Conservation (phyloP, 2,113 vertebrate genomes). For the Spermophilus dauricus region DNA sequence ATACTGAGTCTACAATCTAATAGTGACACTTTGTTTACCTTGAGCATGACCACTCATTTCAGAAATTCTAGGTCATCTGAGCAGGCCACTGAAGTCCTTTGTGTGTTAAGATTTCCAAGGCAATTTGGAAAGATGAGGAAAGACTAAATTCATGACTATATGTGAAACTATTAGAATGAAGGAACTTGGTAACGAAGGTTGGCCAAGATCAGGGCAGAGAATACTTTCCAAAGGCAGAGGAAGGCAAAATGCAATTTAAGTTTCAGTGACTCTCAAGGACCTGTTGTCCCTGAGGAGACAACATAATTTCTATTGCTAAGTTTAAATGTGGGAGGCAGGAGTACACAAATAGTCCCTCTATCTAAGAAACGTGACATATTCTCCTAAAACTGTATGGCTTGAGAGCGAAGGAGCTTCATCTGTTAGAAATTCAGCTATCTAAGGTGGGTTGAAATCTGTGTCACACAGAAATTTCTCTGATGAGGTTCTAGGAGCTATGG, state of each 20-base stretch:
- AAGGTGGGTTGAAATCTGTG: background rate
- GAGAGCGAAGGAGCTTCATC: background rate
- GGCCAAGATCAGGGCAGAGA: background rate
- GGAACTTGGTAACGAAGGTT: background rate
- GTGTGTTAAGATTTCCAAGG: background rate
- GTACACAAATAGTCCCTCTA: background rate
- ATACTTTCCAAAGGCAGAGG: background rate
- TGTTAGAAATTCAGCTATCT: background rate
- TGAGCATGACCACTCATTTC: background rate
- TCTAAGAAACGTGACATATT: background rate
- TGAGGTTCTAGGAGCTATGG: background rate
- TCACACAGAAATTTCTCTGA: background rate
- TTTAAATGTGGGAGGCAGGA: background rate
- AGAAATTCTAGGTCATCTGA: background rate
- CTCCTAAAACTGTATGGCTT: background rate
- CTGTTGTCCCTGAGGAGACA: background rate
- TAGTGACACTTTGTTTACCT: background rate
- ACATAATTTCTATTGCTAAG: background rate
- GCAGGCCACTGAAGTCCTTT: background rate
- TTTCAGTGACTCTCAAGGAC: background rate
- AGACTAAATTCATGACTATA: background rate
- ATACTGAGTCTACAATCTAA: background rate
- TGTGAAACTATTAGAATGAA: slow-evolving; percentile 7
- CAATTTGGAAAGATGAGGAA: background rate
- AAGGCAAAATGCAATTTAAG: background rate